Evolutionary conservation across 1,140 invertebrate species (phyloP).

Genomic region (Procambarus clarkii): DNA sequence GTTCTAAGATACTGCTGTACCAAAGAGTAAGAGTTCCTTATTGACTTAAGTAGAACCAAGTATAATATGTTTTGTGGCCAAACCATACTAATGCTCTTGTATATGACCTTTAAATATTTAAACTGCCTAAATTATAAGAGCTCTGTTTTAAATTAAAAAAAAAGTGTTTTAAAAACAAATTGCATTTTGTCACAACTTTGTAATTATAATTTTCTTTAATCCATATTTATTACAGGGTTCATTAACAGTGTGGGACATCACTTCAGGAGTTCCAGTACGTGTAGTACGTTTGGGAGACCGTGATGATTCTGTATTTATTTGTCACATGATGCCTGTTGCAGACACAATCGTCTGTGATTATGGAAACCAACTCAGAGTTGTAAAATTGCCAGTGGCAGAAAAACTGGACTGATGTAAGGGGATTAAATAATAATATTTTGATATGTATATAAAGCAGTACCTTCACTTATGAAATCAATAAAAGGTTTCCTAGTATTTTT

Average conservation of each 20-base stretch:
- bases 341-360: conserved; percentile 94
- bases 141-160: no score
- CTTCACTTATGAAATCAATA: not conserved
- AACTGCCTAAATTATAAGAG: no score
- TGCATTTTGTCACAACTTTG: not conserved
- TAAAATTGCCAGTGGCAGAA: conserved; percentile 89
- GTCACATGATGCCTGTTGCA: conserved; percentile 85
- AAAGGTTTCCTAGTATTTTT: not conserved
- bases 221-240: conserved; percentile 81
- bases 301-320: conserved; percentile 87
- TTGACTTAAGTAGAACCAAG: no score
- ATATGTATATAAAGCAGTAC: not conserved
- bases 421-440: not conserved
- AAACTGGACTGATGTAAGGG: conserved; percentile 76
- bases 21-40: no score
- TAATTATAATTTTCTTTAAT: not conserved
- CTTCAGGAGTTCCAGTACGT: conserved; percentile 89
- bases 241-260: conserved; percentile 92
- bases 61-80: no score
- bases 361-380: conserved; percentile 91
- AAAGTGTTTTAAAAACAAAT: no score
- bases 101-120: no score
- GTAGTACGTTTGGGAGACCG: conserved; percentile 87
- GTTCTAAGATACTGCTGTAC: no score
- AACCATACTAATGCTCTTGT: no score